These are phyloP conservation scores for Dryoscopus gambensis DNA, from an alignment of 2,113 vertebrate genomes.

Conservation along the genomic window DNA sequence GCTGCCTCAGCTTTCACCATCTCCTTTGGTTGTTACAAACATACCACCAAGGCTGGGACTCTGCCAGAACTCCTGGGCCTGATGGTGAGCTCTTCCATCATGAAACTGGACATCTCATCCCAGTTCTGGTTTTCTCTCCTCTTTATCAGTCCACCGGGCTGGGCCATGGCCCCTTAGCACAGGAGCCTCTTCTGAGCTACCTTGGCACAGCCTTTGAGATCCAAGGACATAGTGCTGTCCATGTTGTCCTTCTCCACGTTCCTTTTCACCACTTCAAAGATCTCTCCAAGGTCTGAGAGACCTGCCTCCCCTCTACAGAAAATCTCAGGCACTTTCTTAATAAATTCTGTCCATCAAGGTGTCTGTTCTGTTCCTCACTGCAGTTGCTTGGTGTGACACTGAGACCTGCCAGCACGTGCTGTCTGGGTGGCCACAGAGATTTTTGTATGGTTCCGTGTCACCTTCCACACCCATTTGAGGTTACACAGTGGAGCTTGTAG, in stretches of 20 bases:
- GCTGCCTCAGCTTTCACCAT: not conserved
- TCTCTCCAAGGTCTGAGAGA: not conserved
- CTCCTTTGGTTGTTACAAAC: not conserved
- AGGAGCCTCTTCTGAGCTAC: not conserved
- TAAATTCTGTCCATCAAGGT: not conserved
- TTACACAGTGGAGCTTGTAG: not conserved
- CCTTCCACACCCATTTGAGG: not conserved
- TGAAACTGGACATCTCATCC: not conserved
- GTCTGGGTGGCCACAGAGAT: not conserved
- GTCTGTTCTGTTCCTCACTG: not conserved
- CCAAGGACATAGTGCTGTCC: not conserved
- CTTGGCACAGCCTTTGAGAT: not conserved
- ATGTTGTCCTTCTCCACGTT: not conserved
- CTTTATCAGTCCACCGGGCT: not conserved
- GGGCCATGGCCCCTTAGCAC: no score
- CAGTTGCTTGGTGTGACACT: not conserved
- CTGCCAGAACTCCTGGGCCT: not conserved
- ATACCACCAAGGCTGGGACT: not conserved
- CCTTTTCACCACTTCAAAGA: not conserved
- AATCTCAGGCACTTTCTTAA: not conserved
- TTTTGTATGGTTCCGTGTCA: not conserved
- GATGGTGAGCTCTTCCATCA: not conserved
- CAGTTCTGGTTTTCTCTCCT: not conserved
- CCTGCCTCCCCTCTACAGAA: not conserved
- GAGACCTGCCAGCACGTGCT: accelerated